Evolutionary conservation across 2,113 vertebrate genomes (phyloP).

Genomic region (Proteles cristata): DNA sequence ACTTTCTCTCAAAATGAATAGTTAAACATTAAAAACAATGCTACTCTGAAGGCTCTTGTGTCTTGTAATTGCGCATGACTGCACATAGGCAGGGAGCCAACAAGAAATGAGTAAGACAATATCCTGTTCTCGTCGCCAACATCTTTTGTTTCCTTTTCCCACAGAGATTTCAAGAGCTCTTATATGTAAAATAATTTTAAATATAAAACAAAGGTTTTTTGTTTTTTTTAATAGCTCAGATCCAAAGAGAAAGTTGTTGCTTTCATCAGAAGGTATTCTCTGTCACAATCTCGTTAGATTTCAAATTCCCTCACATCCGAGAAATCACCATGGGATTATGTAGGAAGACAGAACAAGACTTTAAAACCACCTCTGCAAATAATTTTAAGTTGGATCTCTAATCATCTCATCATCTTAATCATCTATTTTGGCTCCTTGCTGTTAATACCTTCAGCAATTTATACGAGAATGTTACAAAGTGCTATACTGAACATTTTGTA

Average conservation of each 20-base stretch:
- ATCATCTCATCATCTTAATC: background rate
- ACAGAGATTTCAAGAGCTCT: background rate
- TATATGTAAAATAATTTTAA: background rate
- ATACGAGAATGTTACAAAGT: slow-evolving; percentile 3
- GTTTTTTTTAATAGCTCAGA: background rate
- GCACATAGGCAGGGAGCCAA: background rate
- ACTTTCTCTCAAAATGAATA: too few species aligned
- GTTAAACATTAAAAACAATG: background rate
- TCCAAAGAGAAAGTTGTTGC: background rate
- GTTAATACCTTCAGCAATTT: background rate
- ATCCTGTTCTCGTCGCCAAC: background rate
- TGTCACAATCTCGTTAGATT: background rate
- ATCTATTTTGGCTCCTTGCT: background rate
- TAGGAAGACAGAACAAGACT: background rate
- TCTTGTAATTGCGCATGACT: background rate
- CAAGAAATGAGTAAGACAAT: background rate
- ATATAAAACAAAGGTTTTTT: background rate
- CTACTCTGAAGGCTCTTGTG: background rate
- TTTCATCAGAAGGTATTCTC: slow-evolving; percentile 41
- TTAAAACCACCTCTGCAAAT: background rate
- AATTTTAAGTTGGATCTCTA: background rate
- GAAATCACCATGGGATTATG: background rate
- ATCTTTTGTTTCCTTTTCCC: slow-evolving; percentile 25
- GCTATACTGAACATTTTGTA: background rate
- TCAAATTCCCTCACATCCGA: background rate